Conservation (phyloP, 2,797 vertebrate species). For the Sebastolobus alascanus region DNA sequence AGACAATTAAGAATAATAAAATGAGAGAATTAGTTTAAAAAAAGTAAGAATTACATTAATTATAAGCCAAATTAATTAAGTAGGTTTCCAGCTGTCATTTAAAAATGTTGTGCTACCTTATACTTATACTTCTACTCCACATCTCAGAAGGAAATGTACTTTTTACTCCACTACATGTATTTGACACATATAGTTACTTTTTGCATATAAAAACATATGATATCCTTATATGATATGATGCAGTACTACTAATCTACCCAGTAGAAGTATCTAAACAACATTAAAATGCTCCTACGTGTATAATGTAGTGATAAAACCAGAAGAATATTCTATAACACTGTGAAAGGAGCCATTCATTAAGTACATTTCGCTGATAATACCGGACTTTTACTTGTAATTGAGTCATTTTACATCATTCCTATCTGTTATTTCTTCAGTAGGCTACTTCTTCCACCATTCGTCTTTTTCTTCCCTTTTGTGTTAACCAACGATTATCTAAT, state of each 20-base stretch:
- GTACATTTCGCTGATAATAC: neutral
- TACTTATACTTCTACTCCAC: neutral
- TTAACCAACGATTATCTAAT: neutral
- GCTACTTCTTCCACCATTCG: neutral
- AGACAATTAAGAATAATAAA: too few species aligned
- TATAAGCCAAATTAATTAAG: too few species aligned
- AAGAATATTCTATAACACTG: neutral
- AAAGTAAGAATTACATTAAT: too few species aligned
- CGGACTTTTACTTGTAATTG: neutral
- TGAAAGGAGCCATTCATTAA: neutral
- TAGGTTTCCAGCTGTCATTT: too few species aligned
- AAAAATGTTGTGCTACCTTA: too few species aligned
- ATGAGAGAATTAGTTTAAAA: too few species aligned
- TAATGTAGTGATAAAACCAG: neutral
- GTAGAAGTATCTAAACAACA: neutral
- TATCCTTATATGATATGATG: neutral
- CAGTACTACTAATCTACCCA: neutral
- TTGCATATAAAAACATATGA: neutral
- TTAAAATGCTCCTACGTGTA: neutral
- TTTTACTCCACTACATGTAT: neutral
- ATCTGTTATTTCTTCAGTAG: too few species aligned
- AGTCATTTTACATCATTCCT: neutral
- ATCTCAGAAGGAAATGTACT: neutral
- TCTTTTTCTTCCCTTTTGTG: neutral
- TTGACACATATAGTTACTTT: neutral